These are phyloP conservation scores for Orestias chungarensis DNA, from an alignment of 2,797 vertebrate species.

Conservation along the genomic window DNA sequence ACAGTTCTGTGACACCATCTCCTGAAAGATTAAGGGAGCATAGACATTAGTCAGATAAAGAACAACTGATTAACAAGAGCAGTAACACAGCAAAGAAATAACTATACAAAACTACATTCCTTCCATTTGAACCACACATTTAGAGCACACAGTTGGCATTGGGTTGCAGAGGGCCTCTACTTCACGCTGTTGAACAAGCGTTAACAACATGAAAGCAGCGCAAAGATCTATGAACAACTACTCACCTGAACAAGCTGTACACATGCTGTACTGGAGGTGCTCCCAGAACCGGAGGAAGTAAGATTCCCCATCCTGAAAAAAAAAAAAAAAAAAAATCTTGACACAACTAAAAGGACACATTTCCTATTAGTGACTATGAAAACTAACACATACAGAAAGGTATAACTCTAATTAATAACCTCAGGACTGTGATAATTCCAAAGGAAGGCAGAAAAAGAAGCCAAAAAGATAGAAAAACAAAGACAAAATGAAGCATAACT, in stretches of 20 bases:
- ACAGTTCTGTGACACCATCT: conserved; percentile 89
- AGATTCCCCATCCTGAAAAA: conserved; percentile 82
- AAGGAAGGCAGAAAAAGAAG: conserved; percentile 14
- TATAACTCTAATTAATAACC: conserved; percentile 35
- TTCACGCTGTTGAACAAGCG: background rate
- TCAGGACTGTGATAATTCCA: conserved; percentile 36
- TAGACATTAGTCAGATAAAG: background rate
- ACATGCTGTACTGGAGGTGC: conserved; percentile 58
- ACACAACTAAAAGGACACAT: background rate
- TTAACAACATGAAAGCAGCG: background rate
- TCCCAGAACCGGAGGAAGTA: conserved; percentile 59
- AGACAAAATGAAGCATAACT: conserved; percentile 20
- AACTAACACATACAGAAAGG: conserved; percentile 11
- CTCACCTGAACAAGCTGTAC: conserved; percentile 76
- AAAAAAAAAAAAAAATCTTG: conserved; percentile 6
- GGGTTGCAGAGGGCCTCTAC: background rate
- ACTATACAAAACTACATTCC: background rate
- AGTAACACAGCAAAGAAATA: background rate
- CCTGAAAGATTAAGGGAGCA: conserved; percentile 72
- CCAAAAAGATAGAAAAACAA: conserved; percentile 28
- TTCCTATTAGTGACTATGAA: background rate
- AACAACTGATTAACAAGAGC: background rate
- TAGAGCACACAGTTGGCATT: background rate
- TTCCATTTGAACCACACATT: background rate
- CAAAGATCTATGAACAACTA: background rate